Percentiles rank a stretch among this genome's conserved stretches.
phyloP scores from a whole-genome alignment of 2,888 invertebrate species.

The Caenorhabditis zanzibari region DNA sequence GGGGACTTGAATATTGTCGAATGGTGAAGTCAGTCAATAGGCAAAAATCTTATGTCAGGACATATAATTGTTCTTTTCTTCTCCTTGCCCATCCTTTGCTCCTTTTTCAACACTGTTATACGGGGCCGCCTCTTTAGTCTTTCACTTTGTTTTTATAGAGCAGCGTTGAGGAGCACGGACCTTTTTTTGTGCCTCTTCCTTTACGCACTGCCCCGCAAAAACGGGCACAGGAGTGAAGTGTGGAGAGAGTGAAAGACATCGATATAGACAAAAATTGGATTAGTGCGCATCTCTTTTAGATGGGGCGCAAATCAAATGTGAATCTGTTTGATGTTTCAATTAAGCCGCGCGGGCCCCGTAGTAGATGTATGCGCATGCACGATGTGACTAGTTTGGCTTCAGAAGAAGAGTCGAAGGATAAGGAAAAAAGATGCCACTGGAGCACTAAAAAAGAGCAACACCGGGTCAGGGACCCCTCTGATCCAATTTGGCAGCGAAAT shows the following conservation, averaged over 20 bases:
- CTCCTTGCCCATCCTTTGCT: slow-evolving; percentile 7
- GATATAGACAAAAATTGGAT: slow-evolving; percentile 63
- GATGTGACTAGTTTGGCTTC: slow-evolving; percentile 30
- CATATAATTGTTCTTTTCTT: slow-evolving; percentile 64
- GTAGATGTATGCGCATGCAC: slow-evolving; percentile 31
- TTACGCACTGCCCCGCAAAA: slow-evolving; percentile 39
- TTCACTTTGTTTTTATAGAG: slow-evolving; percentile 63
- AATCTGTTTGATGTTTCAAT: slow-evolving; percentile 66
- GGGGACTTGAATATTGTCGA: slow-evolving; percentile 50
- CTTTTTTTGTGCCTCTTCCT: slow-evolving; percentile 28
- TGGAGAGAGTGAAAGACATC: slow-evolving; percentile 34
- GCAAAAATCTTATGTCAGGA: slow-evolving; percentile 63
- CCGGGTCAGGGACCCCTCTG: slow-evolving; percentile 56
- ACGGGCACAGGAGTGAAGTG: slow-evolving; percentile 36
- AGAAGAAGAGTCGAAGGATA: neutral
- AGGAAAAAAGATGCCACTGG: neutral
- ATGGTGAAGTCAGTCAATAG: slow-evolving; percentile 53
- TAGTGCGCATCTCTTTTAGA: slow-evolving; percentile 59
- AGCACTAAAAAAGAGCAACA: slow-evolving; percentile 59
- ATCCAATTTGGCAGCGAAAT: slow-evolving; percentile 47
- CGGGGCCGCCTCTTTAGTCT: slow-evolving; percentile 51
- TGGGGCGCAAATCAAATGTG: slow-evolving; percentile 63
- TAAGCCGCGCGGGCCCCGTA: slow-evolving; percentile 36
- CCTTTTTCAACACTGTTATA: slow-evolving; percentile 45
- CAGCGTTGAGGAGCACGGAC: slow-evolving; percentile 43